phyloP scores from a whole-genome alignment of 2,888 invertebrate species.

The Lepidocyrtoides sp. region DNA sequence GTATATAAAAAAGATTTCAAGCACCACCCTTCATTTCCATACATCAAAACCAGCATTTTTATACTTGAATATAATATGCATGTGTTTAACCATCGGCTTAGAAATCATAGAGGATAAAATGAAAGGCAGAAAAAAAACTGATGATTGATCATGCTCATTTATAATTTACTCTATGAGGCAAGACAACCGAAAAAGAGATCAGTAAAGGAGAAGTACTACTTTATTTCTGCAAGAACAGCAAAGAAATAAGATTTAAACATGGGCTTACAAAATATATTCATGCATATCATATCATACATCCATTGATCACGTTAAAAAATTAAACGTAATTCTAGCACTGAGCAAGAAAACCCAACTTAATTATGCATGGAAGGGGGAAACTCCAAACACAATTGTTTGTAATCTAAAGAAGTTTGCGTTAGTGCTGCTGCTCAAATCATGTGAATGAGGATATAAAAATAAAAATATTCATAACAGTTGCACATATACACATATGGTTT shows the following conservation, averaged over 20 bases:
- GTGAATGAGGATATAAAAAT: not conserved
- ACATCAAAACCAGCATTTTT: constrained; percentile 2
- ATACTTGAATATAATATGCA: not conserved
- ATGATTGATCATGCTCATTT: constrained; percentile 83
- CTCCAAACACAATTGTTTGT: not conserved
- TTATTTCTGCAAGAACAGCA: constrained; percentile 24
- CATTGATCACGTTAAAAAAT: no score
- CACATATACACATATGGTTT: no score
- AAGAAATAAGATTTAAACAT: not conserved
- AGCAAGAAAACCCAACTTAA: constrained; percentile 37
- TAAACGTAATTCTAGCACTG: not conserved
- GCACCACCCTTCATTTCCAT: constrained; percentile 38
- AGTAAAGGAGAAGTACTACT: not conserved
- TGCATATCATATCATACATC: no score
- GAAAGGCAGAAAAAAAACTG: constrained; percentile 70
- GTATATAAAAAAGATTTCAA: not conserved
- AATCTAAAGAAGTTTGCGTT: not conserved
- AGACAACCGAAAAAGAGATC: constrained; percentile 45
- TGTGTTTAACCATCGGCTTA: not conserved
- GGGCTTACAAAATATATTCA: not conserved
- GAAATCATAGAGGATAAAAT: constrained; percentile 45
- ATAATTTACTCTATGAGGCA: constrained; percentile 70
- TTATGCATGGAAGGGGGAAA: constrained; percentile 3
- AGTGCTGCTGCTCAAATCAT: not conserved
- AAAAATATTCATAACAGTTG: no score